These are phyloP conservation scores for Opisthocomus hoazin DNA, from an alignment of 2,113 vertebrate species.

Conservation along the genomic window DNA sequence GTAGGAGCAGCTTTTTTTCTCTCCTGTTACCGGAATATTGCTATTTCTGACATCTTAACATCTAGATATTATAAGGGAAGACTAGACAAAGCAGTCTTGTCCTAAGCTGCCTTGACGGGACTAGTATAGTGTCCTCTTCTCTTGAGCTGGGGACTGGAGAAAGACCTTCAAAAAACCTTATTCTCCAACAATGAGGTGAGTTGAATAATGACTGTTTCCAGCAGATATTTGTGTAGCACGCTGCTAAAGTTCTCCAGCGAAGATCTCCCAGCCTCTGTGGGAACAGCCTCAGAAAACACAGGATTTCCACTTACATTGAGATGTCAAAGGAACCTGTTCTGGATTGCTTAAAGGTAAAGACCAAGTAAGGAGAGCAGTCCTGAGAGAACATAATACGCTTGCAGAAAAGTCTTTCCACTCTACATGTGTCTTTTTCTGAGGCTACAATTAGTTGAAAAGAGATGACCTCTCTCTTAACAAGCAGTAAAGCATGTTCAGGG, in stretches of 20 bases:
- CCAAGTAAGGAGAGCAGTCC: neutral
- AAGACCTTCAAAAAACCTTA: neutral
- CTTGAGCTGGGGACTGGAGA: neutral
- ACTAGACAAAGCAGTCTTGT: neutral
- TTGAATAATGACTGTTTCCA: neutral
- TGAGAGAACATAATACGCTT: neutral
- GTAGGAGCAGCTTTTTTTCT: neutral
- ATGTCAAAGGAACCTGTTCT: neutral
- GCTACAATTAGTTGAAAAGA: neutral
- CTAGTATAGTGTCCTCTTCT: neutral
- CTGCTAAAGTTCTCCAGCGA: neutral
- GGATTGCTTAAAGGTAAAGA: neutral
- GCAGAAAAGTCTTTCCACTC: neutral
- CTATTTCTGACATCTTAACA: neutral
- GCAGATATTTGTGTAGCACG: neutral
- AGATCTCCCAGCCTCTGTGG: neutral
- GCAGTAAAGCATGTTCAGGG: neutral
- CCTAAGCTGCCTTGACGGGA: neutral
- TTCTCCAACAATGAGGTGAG: neutral
- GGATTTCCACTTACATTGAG: neutral
- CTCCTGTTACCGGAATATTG: neutral
- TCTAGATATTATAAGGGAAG: neutral
- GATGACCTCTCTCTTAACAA: neutral
- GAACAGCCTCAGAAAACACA: neutral
- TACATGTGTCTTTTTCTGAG: neutral